These are phyloP conservation scores for Ruditapes philippinarum DNA, from an alignment of 1,140 invertebrate species.

Conservation along the genomic window DNA sequence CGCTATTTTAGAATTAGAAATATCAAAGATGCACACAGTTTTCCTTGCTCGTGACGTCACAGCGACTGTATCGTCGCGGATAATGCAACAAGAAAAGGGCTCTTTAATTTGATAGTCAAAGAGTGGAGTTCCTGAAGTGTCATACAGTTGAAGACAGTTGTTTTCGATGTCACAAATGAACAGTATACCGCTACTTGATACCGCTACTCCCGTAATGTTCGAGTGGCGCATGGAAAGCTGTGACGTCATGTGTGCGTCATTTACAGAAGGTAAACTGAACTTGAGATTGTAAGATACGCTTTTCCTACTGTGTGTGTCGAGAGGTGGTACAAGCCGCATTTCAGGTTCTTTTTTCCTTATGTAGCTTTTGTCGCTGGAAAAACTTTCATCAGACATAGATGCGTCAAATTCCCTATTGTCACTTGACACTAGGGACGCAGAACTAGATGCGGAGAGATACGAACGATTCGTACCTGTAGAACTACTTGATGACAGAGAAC, in stretches of 20 bases:
- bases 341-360: neutral
- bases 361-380: neutral
- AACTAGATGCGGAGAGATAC: neutral
- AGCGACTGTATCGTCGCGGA: constrained; percentile 17
- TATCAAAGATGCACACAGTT: constrained; percentile 18
- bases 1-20: neutral
- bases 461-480: neutral
- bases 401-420: neutral
- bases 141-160: neutral
- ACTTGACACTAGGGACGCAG: neutral
- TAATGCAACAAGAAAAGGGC: constrained; percentile 17
- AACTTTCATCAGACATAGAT: neutral
- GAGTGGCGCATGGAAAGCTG: neutral
- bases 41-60: constrained; percentile 19
- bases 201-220: constrained; percentile 4
- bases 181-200: neutral
- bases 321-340: neutral
- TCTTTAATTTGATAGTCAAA: neutral
- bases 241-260: neutral
- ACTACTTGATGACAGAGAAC: neutral
- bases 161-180: constrained; percentile 38
- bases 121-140: neutral
- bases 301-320: neutral
- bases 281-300: neutral
- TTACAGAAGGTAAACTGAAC: too few species aligned